These are phyloP conservation scores for Malacosoma neustria DNA, from an alignment of 2,888 invertebrate genomes.

Conservation along the genomic window DNA sequence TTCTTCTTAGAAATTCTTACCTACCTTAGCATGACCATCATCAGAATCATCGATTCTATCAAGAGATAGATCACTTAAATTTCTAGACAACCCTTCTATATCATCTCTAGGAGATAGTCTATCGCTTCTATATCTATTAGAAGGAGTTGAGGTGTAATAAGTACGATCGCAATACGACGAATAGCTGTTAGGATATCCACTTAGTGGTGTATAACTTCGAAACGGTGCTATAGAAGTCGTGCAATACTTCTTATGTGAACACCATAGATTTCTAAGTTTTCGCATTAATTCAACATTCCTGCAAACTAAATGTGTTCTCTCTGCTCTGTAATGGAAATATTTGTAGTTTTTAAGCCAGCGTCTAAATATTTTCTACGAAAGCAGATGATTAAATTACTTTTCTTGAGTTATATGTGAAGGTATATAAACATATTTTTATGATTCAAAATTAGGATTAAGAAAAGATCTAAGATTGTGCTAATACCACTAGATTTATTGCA, in stretches of 20 bases:
- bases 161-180: constrained; percentile 63
- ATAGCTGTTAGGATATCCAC: constrained; percentile 62
- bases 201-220: constrained; percentile 54
- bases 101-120: constrained; percentile 33
- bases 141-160: constrained; percentile 54
- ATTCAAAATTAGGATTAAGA: too few species aligned
- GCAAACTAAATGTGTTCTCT: constrained; percentile 74
- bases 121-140: constrained; percentile 46
- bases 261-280: constrained; percentile 76
- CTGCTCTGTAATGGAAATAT: constrained; percentile 72
- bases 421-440: too few species aligned
- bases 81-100: constrained; percentile 39
- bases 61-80: constrained; percentile 56
- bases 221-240: constrained; percentile 49
- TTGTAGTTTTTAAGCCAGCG: constrained; percentile 8
- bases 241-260: constrained; percentile 76
- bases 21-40: constrained; percentile 59
- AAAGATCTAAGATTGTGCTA: too few species aligned
- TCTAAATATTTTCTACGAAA: background rate
- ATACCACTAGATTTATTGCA: constrained; percentile 40
- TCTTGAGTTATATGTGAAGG: too few species aligned
- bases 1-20: too few species aligned
- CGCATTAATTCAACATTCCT: constrained; percentile 77
- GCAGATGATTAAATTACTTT: too few species aligned
- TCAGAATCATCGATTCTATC: constrained; percentile 57